These are phyloP conservation scores for Cistogaster globosa DNA, from an alignment of 2,888 invertebrate genomes.

Conservation along the genomic window DNA sequence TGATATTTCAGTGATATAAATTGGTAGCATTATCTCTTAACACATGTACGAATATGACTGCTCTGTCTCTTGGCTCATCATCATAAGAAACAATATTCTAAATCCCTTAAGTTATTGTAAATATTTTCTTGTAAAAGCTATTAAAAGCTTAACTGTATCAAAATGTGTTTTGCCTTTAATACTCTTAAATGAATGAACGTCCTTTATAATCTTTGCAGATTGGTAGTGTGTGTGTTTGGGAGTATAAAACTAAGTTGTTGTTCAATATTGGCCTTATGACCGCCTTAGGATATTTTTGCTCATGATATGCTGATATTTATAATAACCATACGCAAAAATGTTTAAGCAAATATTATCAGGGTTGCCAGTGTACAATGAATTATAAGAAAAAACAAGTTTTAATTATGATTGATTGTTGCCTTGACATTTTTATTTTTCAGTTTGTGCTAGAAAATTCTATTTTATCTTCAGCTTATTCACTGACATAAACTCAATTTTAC, in stretches of 20 bases:
- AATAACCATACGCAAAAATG: constrained; percentile 60
- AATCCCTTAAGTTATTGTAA: constrained; percentile 70
- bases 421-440: no score
- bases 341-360: constrained; percentile 36
- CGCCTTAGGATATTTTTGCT: constrained; percentile 66
- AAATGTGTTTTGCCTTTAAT: constrained; percentile 50
- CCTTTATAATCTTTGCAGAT: constrained; percentile 19
- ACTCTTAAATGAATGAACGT: constrained; percentile 11
- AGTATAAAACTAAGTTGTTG: constrained; percentile 51
- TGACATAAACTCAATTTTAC: no score
- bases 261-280: constrained; percentile 71
- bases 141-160: constrained; percentile 68
- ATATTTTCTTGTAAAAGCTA: constrained; percentile 68
- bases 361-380: no score
- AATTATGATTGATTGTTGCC: no score
- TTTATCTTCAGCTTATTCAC: no score
- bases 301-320: constrained; percentile 66
- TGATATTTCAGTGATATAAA: constrained; percentile 37
- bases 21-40: neutral
- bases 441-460: no score
- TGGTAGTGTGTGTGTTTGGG: neutral
- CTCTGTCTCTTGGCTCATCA: neutral
- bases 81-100: constrained; percentile 48
- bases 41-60: constrained; percentile 13
- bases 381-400: no score